Evolutionary conservation across 2,888 invertebrate genomes (phyloP).

Genomic region (Luperina nickerlii): DNA sequence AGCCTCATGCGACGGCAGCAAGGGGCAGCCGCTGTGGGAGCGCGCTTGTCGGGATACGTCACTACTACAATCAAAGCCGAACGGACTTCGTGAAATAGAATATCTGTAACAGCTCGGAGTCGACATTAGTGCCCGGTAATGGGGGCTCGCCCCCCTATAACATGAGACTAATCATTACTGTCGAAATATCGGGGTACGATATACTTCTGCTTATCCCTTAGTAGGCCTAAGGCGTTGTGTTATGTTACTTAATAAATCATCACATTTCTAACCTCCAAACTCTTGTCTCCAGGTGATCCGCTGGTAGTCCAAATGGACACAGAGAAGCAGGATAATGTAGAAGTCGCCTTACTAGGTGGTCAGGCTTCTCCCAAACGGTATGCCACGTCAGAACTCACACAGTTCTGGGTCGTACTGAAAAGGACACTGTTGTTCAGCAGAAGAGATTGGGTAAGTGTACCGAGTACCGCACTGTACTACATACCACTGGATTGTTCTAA

Average conservation of each 20-base stretch:
- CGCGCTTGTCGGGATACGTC: too few relatives aligned
- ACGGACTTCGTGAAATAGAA: too few relatives aligned
- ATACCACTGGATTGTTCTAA: not conserved
- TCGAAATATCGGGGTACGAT: not conserved
- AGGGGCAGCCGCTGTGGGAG: too few relatives aligned
- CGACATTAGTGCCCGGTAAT: not conserved
- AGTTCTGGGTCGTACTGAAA: conserved; percentile 97
- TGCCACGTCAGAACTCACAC: conserved; percentile 95
- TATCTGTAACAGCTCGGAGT: too few relatives aligned
- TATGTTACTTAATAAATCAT: not conserved
- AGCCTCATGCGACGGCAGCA: too few relatives aligned
- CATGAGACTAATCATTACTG: not conserved
- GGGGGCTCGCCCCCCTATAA: not conserved
- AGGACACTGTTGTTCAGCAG: conserved; percentile 95
- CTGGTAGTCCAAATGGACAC: conserved; percentile 90
- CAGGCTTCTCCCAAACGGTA: conserved; percentile 93
- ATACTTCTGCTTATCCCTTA: not conserved
- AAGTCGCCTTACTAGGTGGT: conserved; percentile 92
- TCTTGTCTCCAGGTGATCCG: conserved; percentile 83
- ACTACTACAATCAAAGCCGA: too few relatives aligned
- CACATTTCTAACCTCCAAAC: conserved; percentile 17
- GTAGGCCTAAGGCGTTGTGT: not conserved
- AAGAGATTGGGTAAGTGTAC: conserved; percentile 94
- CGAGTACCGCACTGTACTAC: not conserved
- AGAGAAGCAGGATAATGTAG: conserved; percentile 93